A percentile compares a stretch with the other conserved stretches of the same genome.
phyloP scores from a whole-genome alignment of 2,113 vertebrate genomes.

The Anarrhichthys ocellatus region DNA sequence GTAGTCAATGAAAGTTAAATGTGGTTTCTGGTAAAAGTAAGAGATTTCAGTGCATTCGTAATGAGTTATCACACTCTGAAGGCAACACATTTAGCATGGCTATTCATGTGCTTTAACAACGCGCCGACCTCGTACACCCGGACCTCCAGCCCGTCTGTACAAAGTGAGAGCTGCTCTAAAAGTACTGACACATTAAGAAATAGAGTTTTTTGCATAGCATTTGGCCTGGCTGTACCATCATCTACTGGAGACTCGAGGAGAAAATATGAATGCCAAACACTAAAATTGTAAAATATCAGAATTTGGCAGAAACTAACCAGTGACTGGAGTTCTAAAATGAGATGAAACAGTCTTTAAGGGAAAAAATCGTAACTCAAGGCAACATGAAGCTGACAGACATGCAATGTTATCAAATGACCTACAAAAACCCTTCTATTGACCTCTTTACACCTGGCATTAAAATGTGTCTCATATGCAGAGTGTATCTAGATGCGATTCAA shows the following conservation, averaged over 20 bases:
- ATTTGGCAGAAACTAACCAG: constrained; percentile 31
- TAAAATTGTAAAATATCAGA: constrained; percentile 31
- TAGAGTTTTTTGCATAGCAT: constrained; percentile 84
- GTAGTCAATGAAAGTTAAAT: constrained; percentile 22
- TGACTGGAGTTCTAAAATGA: constrained; percentile 24
- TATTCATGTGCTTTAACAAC: constrained; percentile 75
- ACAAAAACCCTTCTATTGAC: constrained; percentile 65
- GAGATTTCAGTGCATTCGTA: constrained; percentile 75
- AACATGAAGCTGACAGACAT: constrained; percentile 90
- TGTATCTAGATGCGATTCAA: neutral
- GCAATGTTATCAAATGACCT: constrained; percentile 74
- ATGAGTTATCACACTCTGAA: constrained; percentile 74
- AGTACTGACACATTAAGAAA: constrained; percentile 65
- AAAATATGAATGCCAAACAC: constrained; percentile 77
- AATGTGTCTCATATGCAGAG: neutral
- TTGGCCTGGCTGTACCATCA: constrained; percentile 77
- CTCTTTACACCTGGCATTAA: neutral
- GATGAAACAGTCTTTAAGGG: constrained; percentile 68
- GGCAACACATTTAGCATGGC: constrained; percentile 82
- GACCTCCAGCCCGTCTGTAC: constrained; percentile 71
- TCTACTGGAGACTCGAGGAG: constrained; percentile 49
- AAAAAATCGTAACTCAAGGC: constrained; percentile 87
- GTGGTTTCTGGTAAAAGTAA: constrained; percentile 56
- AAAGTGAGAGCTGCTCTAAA: constrained; percentile 62
- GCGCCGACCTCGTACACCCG: constrained; percentile 52